These are phyloP conservation scores for Lophius americanus DNA, from an alignment of 2,797 vertebrate species.

Conservation along the genomic window DNA sequence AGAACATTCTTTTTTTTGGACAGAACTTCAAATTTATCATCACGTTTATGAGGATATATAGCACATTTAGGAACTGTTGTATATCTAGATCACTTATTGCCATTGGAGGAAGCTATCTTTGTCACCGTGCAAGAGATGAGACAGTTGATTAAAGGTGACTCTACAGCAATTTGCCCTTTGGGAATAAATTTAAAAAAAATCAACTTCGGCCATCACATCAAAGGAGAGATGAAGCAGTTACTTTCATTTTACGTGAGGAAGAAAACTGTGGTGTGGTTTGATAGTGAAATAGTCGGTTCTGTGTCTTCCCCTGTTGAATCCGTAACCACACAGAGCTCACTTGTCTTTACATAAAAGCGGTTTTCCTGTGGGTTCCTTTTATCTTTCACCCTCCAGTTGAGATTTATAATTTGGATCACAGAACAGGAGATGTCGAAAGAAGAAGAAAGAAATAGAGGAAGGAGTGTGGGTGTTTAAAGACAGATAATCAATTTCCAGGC, in stretches of 20 bases:
- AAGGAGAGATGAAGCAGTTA: constrained; percentile 10
- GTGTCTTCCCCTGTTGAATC: constrained; percentile 24
- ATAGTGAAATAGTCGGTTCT: constrained; percentile 16
- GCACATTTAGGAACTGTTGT: neutral
- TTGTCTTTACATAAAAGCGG: constrained; percentile 66
- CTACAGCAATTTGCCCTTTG: neutral
- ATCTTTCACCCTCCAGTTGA: constrained; percentile 72
- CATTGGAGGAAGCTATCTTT: neutral
- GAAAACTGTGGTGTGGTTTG: neutral
- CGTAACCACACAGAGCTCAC: constrained; percentile 30
- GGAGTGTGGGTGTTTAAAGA: constrained; percentile 76
- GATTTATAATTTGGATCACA: constrained; percentile 80
- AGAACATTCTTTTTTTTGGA: too few relatives aligned
- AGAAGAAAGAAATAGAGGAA: constrained; percentile 60
- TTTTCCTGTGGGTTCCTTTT: constrained; percentile 72
- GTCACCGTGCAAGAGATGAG: neutral
- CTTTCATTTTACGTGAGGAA: neutral
- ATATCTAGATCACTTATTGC: neutral
- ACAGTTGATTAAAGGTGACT: neutral
- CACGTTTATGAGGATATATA: neutral
- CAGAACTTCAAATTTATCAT: too few relatives aligned
- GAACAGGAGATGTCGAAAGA: constrained; percentile 61
- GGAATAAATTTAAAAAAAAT: neutral
- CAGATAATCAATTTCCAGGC: constrained; percentile 77
- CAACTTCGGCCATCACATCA: neutral